Evolutionary conservation across 1,140 invertebrate species (phyloP).

Genomic region (Trialeurodes vaporariorum): DNA sequence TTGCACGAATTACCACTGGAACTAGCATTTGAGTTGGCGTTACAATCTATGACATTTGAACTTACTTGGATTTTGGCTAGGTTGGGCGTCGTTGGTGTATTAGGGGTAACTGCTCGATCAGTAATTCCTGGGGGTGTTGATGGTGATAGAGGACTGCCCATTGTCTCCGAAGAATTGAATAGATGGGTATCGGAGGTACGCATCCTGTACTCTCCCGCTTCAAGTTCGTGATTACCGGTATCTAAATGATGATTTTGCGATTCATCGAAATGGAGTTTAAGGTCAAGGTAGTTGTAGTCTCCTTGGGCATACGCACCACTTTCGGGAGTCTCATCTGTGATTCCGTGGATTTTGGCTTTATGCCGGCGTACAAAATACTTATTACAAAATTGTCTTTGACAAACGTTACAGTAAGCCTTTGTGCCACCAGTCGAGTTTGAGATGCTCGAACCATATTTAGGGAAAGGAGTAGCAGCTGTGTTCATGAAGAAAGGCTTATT

Average conservation of each 20-base stretch:
- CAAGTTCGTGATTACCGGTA: too few relatives aligned
- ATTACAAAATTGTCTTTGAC: conserved; percentile 60
- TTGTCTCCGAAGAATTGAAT: background rate
- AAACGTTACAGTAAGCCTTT: conserved; percentile 41
- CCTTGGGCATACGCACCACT: background rate
- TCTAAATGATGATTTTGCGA: background rate
- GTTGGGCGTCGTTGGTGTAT: background rate
- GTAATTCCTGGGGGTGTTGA: background rate
- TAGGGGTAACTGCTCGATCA: background rate
- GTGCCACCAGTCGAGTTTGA: conserved; percentile 25
- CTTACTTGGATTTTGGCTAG: background rate
- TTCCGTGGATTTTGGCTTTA: conserved; percentile 44
- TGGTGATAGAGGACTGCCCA: background rate
- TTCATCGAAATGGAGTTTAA: background rate
- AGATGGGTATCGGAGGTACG: background rate
- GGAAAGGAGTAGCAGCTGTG: background rate
- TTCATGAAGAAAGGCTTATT: conserved; percentile 1
- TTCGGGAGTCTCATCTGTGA: conserved; percentile 28
- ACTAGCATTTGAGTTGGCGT: conserved; percentile 40
- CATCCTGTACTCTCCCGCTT: background rate
- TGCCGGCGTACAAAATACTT: conserved; percentile 57
- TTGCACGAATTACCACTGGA: too few relatives aligned
- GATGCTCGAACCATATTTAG: background rate
- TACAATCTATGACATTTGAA: background rate
- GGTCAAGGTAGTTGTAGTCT: background rate